Conservation (phyloP, 2,888 invertebrate genomes). For the Meteorus colon region DNA sequence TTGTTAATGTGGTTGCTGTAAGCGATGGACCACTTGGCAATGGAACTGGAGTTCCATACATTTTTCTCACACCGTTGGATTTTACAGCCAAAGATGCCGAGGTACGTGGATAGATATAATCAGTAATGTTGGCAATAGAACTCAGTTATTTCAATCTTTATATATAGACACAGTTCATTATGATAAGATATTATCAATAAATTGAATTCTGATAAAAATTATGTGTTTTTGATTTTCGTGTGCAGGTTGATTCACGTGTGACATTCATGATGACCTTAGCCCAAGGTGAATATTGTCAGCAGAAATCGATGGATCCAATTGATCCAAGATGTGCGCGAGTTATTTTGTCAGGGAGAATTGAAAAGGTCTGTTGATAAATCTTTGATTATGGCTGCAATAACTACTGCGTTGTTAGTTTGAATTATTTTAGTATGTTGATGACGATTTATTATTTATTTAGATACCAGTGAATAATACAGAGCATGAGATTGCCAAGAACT, state of each 20-base stretch:
- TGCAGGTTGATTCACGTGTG: slow-evolving; percentile 78
- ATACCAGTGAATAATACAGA: slow-evolving; percentile 76
- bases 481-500: slow-evolving; percentile 75
- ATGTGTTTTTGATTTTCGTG: slow-evolving; percentile 18
- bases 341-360: slow-evolving; percentile 80
- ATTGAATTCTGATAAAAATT: background rate
- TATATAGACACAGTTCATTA: background rate
- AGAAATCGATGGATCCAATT: slow-evolving; percentile 80
- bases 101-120: slow-evolving; percentile 73
- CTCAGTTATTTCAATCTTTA: background rate
- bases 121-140: background rate
- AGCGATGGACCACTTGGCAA: slow-evolving; percentile 81
- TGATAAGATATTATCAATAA: background rate
- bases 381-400: background rate
- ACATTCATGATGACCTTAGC: slow-evolving; percentile 82
- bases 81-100: slow-evolving; percentile 80
- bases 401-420: background rate
- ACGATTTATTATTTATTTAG: slow-evolving; percentile 66
- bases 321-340: slow-evolving; percentile 86
- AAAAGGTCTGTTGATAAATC: slow-evolving; percentile 75
- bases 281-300: slow-evolving; percentile 80
- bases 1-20: slow-evolving; percentile 81
- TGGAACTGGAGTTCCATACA: slow-evolving; percentile 83
- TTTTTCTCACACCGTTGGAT: slow-evolving; percentile 84
- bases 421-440: background rate